These are phyloP conservation scores for Iphiclides podalirius DNA, from an alignment of 2,888 invertebrate species.

Conservation along the genomic window DNA sequence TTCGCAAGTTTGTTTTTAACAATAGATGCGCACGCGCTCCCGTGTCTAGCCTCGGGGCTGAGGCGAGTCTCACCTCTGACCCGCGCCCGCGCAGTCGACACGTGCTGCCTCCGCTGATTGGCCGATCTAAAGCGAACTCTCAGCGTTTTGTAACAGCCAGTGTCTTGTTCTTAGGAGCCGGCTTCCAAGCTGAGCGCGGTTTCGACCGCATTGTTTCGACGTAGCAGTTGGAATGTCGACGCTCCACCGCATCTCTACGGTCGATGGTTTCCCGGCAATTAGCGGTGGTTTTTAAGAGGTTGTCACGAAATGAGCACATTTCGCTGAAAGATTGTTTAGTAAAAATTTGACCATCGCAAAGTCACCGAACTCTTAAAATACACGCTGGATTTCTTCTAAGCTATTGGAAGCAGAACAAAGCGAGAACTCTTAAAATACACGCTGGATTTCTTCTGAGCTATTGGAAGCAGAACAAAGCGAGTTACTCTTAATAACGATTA, in stretches of 20 bases:
- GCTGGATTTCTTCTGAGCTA: too few species aligned
- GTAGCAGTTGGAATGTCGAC: slow-evolving; percentile 9
- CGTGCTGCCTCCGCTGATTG: slow-evolving; percentile 71
- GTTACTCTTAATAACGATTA: not conserved
- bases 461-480: too few species aligned
- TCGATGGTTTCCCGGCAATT: not conserved
- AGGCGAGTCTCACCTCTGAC: slow-evolving; percentile 62
- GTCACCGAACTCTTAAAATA: too few species aligned
- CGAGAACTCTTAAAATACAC: too few species aligned
- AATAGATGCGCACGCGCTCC: slow-evolving; percentile 49
- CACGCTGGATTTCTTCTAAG: too few species aligned
- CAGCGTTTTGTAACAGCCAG: slow-evolving; percentile 55
- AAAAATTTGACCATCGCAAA: too few species aligned
- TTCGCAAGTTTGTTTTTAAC: slow-evolving; percentile 48
- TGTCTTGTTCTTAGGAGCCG: slow-evolving; percentile 35
- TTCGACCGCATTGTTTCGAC: slow-evolving; percentile 30
- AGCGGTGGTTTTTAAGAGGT: too few species aligned
- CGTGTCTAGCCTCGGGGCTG: slow-evolving; percentile 46
- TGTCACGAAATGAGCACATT: too few species aligned
- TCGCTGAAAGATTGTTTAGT: too few species aligned
- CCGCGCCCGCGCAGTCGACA: slow-evolving; percentile 49
- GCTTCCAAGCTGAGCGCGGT: slow-evolving; percentile 38
- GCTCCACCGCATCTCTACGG: not conserved
- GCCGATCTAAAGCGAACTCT: slow-evolving; percentile 56
- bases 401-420: too few species aligned